Evolutionary conservation across 64 coral and sea anemone genomes (phyloP), one percentile per base, ranked within the genome.

Genomic region (Cladopsammia gracilis): DNA sequence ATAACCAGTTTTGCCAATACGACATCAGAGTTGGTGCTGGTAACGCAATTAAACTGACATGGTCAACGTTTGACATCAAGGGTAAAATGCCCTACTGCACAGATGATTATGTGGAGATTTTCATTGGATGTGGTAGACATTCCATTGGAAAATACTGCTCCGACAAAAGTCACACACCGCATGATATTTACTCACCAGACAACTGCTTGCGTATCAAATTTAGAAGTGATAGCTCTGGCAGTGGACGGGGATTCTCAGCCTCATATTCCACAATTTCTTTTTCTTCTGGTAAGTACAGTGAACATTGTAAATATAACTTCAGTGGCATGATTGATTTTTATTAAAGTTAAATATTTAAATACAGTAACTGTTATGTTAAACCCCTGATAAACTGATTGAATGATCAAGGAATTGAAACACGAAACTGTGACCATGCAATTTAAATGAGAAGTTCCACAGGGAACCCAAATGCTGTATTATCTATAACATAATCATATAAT

Each of bases 141-240:
- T 84, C 86, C 65, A 96, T 96, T 51, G 95, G 90, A 10, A 89
- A 82, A 85, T 96, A 93, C 20, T 96, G 95, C 75, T 92, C 89
- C 10, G 45, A 68, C 6, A 96, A 96, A 23, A 59, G 76, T 7
- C 34, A 64, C 6, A 72, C 10, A 24, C 95, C 95, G 2, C 87
- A 89, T 77, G 86, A 93, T 20, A 62, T 96, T 25, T 93, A 61
- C 77, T 93, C 95, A 18, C 47, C 77, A n/a, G 90, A 96, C 12
- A n/a, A 24, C 0, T 96, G 95, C 59, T 78, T 96, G 20, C 68
- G 73, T 23, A 84, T 96, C 10, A 89, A 56, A 23, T 96, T 96
- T 81, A 71, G 56, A 10, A 89, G 84, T 23, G 85, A 93, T 82
- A 60, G 57, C 0, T 89, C 90, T 15, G 79, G 82, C 14, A 64